Percentiles rank a stretch among this genome's conserved stretches.
Conservation (phyloP, 2,113 vertebrate genomes). For the Rana temporaria region DNA sequence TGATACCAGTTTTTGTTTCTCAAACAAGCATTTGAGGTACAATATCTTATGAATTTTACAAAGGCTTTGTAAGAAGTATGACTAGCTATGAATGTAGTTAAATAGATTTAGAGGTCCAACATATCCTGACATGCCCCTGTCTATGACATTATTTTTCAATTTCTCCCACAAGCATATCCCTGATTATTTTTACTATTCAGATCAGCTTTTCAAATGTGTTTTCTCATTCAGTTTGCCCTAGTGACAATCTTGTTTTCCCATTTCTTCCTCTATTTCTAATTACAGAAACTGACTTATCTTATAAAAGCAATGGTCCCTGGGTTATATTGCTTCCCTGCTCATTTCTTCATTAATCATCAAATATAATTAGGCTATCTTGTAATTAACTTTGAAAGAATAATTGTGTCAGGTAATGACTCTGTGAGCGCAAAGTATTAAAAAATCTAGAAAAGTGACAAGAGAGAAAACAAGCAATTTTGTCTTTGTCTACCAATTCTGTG, state of each 20-base stretch:
- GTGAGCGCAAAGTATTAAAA: slow-evolving; percentile 36
- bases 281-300: slow-evolving; percentile 56
- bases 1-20: no score
- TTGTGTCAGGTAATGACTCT: slow-evolving; percentile 56
- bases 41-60: no score
- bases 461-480: slow-evolving; percentile 35
- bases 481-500: slow-evolving; percentile 31
- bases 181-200: slow-evolving; percentile 38
- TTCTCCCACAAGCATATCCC: not conserved
- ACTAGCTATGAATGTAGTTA: not conserved
- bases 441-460: slow-evolving; percentile 14
- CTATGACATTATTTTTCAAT: not conserved
- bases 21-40: no score
- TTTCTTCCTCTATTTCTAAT: slow-evolving; percentile 53
- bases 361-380: slow-evolving; percentile 57
- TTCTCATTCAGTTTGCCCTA: slow-evolving; percentile 36
- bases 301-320: slow-evolving; percentile 54
- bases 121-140: not conserved
- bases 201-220: slow-evolving; percentile 35
- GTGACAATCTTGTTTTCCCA: slow-evolving; percentile 44
- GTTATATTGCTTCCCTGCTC: slow-evolving; percentile 47
- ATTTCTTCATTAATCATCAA: slow-evolving; percentile 57
- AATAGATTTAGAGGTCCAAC: not conserved
- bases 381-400: slow-evolving; percentile 58
- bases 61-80: no score